phyloP scores from a whole-genome alignment of 2,113 vertebrate genomes.

The Poicephalus meyeri region DNA sequence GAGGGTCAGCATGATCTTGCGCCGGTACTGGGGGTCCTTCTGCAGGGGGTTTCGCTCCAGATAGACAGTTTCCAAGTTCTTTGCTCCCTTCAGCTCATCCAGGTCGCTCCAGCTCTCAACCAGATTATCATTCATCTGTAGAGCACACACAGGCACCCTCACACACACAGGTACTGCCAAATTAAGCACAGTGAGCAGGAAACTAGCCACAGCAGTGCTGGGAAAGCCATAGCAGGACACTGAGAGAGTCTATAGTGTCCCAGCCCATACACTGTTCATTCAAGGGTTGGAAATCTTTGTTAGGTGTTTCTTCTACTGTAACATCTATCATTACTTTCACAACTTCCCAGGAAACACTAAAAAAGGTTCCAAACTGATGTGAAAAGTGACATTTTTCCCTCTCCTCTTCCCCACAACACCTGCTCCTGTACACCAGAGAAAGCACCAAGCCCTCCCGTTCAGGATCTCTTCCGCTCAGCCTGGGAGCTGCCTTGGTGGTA shows the following conservation, averaged over 20 bases:
- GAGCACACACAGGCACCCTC: not conserved
- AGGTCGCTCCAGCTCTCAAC: conserved; percentile 96
- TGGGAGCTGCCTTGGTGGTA: not conserved
- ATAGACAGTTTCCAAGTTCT: conserved; percentile 92
- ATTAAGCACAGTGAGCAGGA: not conserved
- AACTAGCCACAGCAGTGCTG: accelerated
- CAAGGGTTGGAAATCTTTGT: not conserved
- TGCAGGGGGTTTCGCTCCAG: conserved; percentile 95
- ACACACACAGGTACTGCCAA: not conserved
- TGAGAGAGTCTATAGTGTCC: not conserved
- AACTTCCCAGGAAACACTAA: not conserved
- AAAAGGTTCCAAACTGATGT: not conserved
- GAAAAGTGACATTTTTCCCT: not conserved
- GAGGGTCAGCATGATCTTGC: conserved; percentile 96
- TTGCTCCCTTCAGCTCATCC: conserved; percentile 92
- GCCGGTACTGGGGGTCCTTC: conserved; percentile 95
- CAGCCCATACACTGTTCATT: not conserved
- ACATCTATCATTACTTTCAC: not conserved
- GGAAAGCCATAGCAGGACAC: not conserved
- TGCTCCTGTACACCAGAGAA: not conserved
- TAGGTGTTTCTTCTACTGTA: not conserved
- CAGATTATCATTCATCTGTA: conserved; percentile 97
- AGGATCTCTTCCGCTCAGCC: not conserved
- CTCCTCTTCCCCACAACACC: not conserved
- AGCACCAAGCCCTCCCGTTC: not conserved